phyloP scores from a whole-genome alignment of 2,888 invertebrate genomes.

The Dolichopus griseipennis region DNA sequence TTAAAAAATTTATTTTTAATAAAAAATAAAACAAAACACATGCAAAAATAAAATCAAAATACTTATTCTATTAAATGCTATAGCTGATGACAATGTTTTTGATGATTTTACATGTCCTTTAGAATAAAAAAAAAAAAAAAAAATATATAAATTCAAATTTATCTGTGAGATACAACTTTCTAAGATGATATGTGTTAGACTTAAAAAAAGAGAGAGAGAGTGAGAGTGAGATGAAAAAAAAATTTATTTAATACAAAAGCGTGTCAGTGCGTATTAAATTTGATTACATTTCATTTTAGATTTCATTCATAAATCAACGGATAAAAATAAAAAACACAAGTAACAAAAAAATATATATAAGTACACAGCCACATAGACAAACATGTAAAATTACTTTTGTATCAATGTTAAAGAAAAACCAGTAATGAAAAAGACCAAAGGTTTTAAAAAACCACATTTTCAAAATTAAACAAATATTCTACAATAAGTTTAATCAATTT shows the following conservation, averaged over 20 bases:
- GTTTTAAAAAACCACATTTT: too few species aligned
- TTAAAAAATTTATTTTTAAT: too few species aligned
- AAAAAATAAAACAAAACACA: too few species aligned
- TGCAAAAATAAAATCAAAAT: background rate
- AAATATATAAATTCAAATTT: background rate
- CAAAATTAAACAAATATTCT: too few species aligned
- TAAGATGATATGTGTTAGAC: background rate
- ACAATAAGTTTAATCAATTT: too few species aligned
- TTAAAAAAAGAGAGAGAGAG: too few species aligned
- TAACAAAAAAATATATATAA: too few species aligned
- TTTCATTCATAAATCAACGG: constrained; percentile 4
- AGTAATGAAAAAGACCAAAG: too few species aligned
- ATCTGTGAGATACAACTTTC: background rate
- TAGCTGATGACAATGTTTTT: background rate
- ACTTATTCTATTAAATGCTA: background rate
- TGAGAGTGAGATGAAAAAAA: background rate
- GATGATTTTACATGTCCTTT: background rate
- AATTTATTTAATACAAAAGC: background rate
- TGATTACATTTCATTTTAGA: constrained; percentile 6
- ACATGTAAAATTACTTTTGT: too few species aligned
- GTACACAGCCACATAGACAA: too few species aligned
- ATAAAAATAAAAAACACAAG: background rate
- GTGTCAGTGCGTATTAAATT: constrained; percentile 6
- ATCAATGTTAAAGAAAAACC: too few species aligned
- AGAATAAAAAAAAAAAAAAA: background rate